Percentiles rank a stretch among this genome's conserved stretches.
Evolutionary conservation across 2,113 vertebrate genomes (phyloP).

Genomic region (Python bivittatus): DNA sequence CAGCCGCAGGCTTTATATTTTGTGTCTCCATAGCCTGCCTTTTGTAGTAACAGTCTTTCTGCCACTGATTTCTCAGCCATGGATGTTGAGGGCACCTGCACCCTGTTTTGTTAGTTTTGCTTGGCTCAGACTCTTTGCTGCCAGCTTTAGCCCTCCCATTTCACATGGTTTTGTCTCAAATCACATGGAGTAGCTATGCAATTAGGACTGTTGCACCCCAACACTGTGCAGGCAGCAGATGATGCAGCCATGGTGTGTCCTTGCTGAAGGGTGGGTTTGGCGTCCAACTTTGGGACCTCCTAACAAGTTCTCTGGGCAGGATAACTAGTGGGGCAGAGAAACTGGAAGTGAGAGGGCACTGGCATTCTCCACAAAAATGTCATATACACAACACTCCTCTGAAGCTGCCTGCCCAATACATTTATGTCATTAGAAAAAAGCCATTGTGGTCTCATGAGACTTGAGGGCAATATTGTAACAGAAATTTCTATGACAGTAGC

Average conservation of each 20-base stretch:
- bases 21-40: background rate
- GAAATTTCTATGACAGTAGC: conserved; percentile 8
- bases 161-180: background rate
- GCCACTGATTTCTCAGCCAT: background rate
- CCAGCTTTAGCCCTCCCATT: background rate
- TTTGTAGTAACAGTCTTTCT: background rate
- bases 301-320: background rate
- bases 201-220: background rate
- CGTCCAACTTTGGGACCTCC: background rate
- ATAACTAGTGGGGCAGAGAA: background rate
- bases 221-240: background rate
- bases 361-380: background rate
- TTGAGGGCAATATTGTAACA: conserved; percentile 12
- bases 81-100: background rate
- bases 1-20: background rate
- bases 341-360: background rate
- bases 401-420: conserved; percentile 1
- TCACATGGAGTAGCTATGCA: background rate
- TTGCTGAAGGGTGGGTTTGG: background rate
- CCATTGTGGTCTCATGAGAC: background rate
- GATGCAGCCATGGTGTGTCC: background rate
- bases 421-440: conserved; percentile 12
- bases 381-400: background rate
- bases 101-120: background rate
- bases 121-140: background rate